These are phyloP conservation scores for Eulemur rubriventer DNA, from an alignment of 2,797 vertebrate species.

Conservation along the genomic window DNA sequence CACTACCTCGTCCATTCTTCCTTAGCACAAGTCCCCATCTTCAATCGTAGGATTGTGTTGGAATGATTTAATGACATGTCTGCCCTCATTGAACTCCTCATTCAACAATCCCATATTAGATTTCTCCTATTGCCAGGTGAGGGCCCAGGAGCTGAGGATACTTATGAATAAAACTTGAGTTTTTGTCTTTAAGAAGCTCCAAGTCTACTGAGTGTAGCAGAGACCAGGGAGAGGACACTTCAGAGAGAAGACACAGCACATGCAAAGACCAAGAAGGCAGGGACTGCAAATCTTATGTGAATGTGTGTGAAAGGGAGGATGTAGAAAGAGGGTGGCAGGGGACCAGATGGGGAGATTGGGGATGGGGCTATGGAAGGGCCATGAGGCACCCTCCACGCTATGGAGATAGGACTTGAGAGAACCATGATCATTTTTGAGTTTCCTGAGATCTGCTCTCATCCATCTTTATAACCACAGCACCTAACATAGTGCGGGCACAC, in stretches of 20 bases:
- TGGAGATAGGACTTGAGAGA: not conserved
- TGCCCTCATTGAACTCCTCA: not conserved
- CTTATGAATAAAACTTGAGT: not conserved
- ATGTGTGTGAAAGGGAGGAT: not conserved
- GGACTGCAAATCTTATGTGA: not conserved
- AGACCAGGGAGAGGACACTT: not conserved
- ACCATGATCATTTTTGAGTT: not conserved
- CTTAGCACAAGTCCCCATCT: not conserved
- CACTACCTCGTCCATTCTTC: not conserved
- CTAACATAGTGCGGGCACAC: not conserved
- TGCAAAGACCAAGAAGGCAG: not conserved
- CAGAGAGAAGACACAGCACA: not conserved
- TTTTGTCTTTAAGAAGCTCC: not conserved
- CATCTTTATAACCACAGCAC: not conserved
- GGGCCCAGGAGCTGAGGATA: not conserved
- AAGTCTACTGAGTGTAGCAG: not conserved
- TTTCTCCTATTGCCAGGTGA: not conserved
- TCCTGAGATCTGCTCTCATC: no score
- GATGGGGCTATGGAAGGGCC: not conserved
- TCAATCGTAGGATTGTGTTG: not conserved
- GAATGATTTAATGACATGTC: not conserved
- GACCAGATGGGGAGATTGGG: not conserved
- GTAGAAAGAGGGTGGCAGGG: not conserved
- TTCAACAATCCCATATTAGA: not conserved
- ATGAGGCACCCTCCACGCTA: fast-evolving